phyloP scores from a whole-genome alignment of 2,797 vertebrate genomes.

The Coluber constrictor region DNA sequence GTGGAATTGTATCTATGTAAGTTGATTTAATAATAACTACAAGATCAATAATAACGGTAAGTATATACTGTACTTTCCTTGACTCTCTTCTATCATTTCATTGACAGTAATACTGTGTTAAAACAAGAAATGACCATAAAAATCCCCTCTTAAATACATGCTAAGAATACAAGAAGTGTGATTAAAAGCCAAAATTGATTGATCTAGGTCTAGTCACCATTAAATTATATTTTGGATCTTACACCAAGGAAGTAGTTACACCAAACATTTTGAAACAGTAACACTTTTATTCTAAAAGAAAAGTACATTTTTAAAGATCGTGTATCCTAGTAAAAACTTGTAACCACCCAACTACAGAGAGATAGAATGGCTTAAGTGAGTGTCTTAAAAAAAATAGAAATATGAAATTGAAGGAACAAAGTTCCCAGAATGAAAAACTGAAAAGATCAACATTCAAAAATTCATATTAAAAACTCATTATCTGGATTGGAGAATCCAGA shows the following conservation, averaged over 20 bases:
- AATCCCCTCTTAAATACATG: not conserved
- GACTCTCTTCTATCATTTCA: not conserved
- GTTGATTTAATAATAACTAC: not conserved
- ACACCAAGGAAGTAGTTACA: not conserved
- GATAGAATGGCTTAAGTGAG: not conserved
- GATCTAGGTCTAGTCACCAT: not conserved
- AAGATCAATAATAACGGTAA: not conserved
- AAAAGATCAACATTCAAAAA: not conserved
- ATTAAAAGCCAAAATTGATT: conserved; percentile 27
- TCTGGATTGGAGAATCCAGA: not conserved
- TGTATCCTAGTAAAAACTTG: not conserved
- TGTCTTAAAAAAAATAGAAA: not conserved
- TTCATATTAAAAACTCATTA: not conserved
- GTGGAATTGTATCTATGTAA: not conserved
- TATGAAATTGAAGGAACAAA: not conserved
- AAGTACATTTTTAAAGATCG: not conserved
- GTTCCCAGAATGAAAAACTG: not conserved
- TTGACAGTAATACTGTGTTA: not conserved
- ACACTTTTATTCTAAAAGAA: not conserved
- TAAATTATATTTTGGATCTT: not conserved
- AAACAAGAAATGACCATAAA: not conserved
- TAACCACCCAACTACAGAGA: not conserved
- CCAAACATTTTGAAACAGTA: not conserved
- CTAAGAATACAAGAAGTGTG: not conserved
- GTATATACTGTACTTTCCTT: not conserved